A percentile compares a stretch with the other conserved stretches of the same genome.
Evolutionary conservation across 2,888 invertebrate species (phyloP).

Genomic region (Sarcophaga subvicina): DNA sequence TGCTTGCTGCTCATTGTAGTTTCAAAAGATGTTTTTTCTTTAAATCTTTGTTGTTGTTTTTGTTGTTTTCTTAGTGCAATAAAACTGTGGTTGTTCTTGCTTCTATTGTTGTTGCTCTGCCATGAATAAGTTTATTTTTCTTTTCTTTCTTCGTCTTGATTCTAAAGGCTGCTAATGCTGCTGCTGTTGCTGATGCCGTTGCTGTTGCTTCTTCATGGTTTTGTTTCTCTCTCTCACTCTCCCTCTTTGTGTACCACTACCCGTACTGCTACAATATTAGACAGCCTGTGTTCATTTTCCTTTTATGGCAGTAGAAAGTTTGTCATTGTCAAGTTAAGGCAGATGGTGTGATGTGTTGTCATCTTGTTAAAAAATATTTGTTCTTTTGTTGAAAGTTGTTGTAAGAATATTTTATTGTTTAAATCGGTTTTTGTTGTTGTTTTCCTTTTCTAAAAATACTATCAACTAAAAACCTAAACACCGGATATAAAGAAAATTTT

Average conservation of each 20-base stretch:
- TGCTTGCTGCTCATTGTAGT: slow-evolving; percentile 36
- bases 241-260: background rate
- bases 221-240: slow-evolving; percentile 40
- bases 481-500: slow-evolving; percentile 36
- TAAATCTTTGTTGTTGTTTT: slow-evolving; percentile 8
- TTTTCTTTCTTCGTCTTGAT: background rate
- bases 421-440: background rate
- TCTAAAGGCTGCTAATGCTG: background rate
- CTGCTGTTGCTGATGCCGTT: background rate
- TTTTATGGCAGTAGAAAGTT: slow-evolving; percentile 59
- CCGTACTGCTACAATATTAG: too few species aligned
- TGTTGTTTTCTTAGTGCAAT: background rate
- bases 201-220: background rate
- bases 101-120: slow-evolving; percentile 39
- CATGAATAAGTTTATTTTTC: slow-evolving; percentile 65
- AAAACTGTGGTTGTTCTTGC: too few species aligned
- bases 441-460: background rate
- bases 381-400: slow-evolving; percentile 53
- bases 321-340: slow-evolving; percentile 69
- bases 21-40: slow-evolving; percentile 49
- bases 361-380: slow-evolving; percentile 65
- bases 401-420: slow-evolving; percentile 33
- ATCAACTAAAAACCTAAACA: slow-evolving; percentile 47
- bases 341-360: slow-evolving; percentile 70
- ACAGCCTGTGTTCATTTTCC: slow-evolving; percentile 32